Conservation (phyloP, 2,888 invertebrate species). For the Nemoura dubitans region DNA sequence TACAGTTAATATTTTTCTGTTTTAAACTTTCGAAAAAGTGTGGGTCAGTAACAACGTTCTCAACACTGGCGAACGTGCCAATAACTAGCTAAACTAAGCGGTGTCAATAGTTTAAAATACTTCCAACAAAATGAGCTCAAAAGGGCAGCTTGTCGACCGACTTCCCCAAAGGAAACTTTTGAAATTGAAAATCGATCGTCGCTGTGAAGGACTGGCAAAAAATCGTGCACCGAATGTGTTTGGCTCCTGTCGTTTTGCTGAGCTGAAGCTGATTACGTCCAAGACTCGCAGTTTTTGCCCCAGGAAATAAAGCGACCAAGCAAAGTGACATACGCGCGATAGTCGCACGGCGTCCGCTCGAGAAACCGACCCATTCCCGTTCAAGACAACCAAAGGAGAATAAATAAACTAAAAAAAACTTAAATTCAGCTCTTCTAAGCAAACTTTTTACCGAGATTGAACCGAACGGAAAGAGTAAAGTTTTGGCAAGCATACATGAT, state of each 20-base stretch:
- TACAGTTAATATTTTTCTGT: background rate
- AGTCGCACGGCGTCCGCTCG: constrained; percentile 8
- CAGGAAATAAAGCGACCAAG: constrained; percentile 1
- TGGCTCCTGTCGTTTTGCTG: constrained; percentile 26
- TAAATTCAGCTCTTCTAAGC: constrained; percentile 41
- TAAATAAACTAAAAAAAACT: constrained; percentile 36
- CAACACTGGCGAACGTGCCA: background rate
- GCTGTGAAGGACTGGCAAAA: background rate
- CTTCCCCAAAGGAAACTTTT: background rate
- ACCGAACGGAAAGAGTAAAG: constrained; percentile 30
- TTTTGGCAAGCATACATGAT: constrained; percentile 36
- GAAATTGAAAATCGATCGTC: constrained; percentile 35
- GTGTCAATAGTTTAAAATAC: constrained; percentile 36
- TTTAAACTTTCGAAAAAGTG: background rate
- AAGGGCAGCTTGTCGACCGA: constrained; percentile 33
- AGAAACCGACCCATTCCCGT: constrained; percentile 19
- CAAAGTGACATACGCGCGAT: constrained; percentile 20
- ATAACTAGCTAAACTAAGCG: background rate
- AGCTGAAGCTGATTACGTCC: constrained; percentile 36
- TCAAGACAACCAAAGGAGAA: constrained; percentile 28
- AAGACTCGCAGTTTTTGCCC: background rate
- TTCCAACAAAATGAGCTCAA: constrained; percentile 24
- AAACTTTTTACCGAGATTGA: constrained; percentile 40
- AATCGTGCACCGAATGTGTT: background rate
- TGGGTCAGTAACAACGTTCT: background rate